Evolutionary conservation across 1,140 invertebrate genomes (phyloP).

Genomic region (Drosophila athabasca): DNA sequence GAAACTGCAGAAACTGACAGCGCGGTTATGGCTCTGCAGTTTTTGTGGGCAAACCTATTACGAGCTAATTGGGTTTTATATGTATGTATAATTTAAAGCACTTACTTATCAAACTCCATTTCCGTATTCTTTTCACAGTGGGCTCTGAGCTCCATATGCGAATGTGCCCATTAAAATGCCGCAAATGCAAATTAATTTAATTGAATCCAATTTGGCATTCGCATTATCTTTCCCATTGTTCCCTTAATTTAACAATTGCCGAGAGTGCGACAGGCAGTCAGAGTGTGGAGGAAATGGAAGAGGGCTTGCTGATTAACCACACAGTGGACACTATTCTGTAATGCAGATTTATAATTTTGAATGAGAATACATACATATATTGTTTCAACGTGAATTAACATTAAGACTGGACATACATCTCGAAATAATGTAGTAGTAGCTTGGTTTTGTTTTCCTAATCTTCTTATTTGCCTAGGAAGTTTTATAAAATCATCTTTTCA

Average conservation of each 20-base stretch:
- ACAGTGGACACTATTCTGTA: slow-evolving; percentile 40
- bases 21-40: background rate
- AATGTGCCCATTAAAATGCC: slow-evolving; percentile 44
- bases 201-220: slow-evolving; percentile 65
- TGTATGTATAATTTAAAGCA: slow-evolving; percentile 45
- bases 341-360: slow-evolving; percentile 22
- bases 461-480: no score
- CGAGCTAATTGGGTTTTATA: slow-evolving; percentile 42
- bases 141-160: slow-evolving; percentile 37
- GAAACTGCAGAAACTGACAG: background rate
- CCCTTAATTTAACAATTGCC: slow-evolving; percentile 38
- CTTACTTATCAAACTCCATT: slow-evolving; percentile 46
- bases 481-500: no score
- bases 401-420: no score
- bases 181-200: slow-evolving; percentile 70
- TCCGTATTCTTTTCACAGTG: slow-evolving; percentile 22
- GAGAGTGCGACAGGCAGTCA: background rate
- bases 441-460: no score
- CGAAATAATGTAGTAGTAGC: no score
- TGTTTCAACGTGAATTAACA: slow-evolving; percentile 9
- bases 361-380: slow-evolving; percentile 4
- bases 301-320: slow-evolving; percentile 1
- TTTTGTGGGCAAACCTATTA: background rate
- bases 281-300: background rate
- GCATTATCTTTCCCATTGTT: slow-evolving; percentile 45